phyloP scores from a whole-genome alignment of 1,140 invertebrate species.

The Diachasmimorpha longicaudata region DNA sequence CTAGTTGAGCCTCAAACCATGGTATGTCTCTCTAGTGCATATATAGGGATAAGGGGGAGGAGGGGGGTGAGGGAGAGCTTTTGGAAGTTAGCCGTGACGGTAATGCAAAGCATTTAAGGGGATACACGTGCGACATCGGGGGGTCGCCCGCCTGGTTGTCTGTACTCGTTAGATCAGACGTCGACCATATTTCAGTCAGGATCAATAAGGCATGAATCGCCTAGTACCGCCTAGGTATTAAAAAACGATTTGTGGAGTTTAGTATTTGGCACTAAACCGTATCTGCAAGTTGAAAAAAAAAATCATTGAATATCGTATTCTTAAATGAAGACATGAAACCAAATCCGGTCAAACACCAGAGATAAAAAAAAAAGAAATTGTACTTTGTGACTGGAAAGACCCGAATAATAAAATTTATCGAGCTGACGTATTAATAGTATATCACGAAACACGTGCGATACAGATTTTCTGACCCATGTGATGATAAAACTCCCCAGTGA shows the following conservation, averaged over 20 bases:
- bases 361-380: no score
- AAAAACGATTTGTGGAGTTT: slow-evolving; percentile 27
- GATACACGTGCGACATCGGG: slow-evolving; percentile 35
- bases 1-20: slow-evolving; percentile 55
- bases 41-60: slow-evolving; percentile 18
- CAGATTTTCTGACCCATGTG: no score
- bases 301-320: not conserved
- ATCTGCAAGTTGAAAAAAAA: not conserved
- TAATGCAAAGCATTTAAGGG: slow-evolving; percentile 39
- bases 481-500: no score
- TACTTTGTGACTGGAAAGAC: no score
- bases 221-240: slow-evolving; percentile 15
- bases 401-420: no score
- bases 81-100: slow-evolving; percentile 18
- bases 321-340: no score
- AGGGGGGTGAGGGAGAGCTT: no score
- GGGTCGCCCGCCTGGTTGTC: slow-evolving; percentile 21
- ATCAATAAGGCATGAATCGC: slow-evolving; percentile 30
- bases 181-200: slow-evolving; percentile 30
- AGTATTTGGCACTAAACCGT: not conserved
- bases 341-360: no score
- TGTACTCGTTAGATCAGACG: slow-evolving; percentile 32
- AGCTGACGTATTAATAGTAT: no score
- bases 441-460: no score
- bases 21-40: slow-evolving; percentile 45